These are phyloP conservation scores for Tenualosa ilisha DNA, from an alignment of 2,797 vertebrate genomes.

Conservation along the genomic window DNA sequence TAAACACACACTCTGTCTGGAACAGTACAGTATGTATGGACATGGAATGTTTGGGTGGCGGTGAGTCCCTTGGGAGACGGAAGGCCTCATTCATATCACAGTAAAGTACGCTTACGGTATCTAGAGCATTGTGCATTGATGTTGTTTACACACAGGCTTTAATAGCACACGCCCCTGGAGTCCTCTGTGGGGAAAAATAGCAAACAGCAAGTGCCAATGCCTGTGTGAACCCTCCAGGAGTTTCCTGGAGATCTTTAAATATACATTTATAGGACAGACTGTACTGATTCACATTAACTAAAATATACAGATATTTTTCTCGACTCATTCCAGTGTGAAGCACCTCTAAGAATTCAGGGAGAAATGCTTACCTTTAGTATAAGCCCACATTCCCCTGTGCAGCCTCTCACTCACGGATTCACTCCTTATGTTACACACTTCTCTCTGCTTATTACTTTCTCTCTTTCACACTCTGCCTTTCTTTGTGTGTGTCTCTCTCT, in stretches of 20 bases:
- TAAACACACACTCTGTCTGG: not conserved
- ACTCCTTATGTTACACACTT: not conserved
- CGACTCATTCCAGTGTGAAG: not conserved
- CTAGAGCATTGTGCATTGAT: slow-evolving; percentile 9
- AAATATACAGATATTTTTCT: slow-evolving; percentile 39
- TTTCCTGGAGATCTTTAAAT: slow-evolving; percentile 16
- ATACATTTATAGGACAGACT: slow-evolving; percentile 1
- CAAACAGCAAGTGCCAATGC: slow-evolving; percentile 5
- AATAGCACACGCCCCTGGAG: slow-evolving; percentile 3
- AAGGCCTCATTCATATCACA: not conserved
- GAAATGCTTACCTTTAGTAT: not conserved
- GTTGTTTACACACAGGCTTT: slow-evolving; percentile 21
- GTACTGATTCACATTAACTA: slow-evolving; percentile 51
- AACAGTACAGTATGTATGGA: not conserved
- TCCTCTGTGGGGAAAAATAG: not conserved
- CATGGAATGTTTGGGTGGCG: not conserved
- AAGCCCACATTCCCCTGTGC: not conserved
- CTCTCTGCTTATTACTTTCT: not conserved
- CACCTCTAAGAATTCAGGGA: not conserved
- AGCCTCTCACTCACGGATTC: not conserved
- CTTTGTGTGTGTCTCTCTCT: slow-evolving; percentile 62
- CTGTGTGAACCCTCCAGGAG: not conserved
- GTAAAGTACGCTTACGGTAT: not conserved
- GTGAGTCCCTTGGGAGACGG: not conserved
- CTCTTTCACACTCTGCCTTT: slow-evolving; percentile 65